Evolutionary conservation across 2,113 vertebrate species (phyloP), one percentile per base, ranked within the genome.

Genomic region (Apeltes quadracus): DNA sequence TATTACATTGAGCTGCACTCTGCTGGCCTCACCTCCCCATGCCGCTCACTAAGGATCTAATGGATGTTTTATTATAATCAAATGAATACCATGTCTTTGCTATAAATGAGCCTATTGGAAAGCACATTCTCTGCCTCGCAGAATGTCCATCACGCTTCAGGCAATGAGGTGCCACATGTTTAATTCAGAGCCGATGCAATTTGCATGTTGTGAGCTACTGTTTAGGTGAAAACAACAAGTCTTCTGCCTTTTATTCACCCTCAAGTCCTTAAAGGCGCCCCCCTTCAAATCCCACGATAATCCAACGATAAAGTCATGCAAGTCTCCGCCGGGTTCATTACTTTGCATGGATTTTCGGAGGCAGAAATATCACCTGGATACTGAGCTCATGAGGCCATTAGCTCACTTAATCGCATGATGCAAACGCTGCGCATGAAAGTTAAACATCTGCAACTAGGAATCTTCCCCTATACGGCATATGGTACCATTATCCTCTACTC

Each of bases 51-150:
- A 83, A 79, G 71, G 65, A 69, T 78, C 78, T 87, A 90, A 92
- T 92, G 91, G 88, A 86, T 76, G 86, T 90, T 91, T 91, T 93
- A 93, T 93, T 92, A 93, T 92, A 94, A 93, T 93, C 90, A 90
- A 93, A 93, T 92, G 90, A 93, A 93, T 82, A 88, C 88, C 86
- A 89, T 88, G 88, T 92, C 90, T 83, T 89, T 50, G 50, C 87
- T 87, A 92, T 92, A 92, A 93, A 93, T 91, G 92, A 34, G 89
- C 82, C 88, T 89, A 91, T 89, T 94, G 93, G 92, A 93, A 93
- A 93, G 87, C 81, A 93, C 94, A 93, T 91, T 87, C 87, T 75
- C 70, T 53, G 73, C 56, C 83, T 75, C 70, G 74, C 87, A 89
- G 89, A 77, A 80, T 87, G 90, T 90, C 92, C 84, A 88, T 92